Percentiles rank a stretch among this genome's conserved stretches.
These are phyloP conservation scores for Austrofundulus limnaeus DNA, from an alignment of 2,113 vertebrate genomes.

Conservation along the genomic window DNA sequence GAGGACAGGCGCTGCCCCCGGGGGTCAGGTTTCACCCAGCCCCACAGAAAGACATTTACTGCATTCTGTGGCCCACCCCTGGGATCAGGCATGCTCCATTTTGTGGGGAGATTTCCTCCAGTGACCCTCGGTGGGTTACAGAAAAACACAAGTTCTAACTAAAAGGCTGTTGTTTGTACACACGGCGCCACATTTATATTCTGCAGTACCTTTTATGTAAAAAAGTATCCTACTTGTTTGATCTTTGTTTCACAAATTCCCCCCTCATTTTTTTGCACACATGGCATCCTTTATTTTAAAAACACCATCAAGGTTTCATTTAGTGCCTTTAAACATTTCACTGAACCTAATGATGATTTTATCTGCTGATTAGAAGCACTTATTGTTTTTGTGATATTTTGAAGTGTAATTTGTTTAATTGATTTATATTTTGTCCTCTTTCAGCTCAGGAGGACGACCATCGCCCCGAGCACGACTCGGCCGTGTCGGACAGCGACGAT, in stretches of 20 bases:
- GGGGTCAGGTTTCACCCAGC: slow-evolving; percentile 80
- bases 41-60: slow-evolving; percentile 74
- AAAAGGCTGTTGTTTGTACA: slow-evolving; percentile 12
- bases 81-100: slow-evolving; percentile 74
- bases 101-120: slow-evolving; percentile 64
- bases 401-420: no score
- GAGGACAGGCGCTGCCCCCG: slow-evolving; percentile 77
- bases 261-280: background rate
- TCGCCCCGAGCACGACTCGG: slow-evolving; percentile 70
- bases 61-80: slow-evolving; percentile 72
- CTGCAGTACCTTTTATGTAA: background rate
- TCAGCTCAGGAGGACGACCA: slow-evolving; percentile 73
- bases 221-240: background rate
- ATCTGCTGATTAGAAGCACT: no score
- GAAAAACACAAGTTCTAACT: slow-evolving; percentile 8
- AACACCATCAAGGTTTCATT: no score
- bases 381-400: no score
- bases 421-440: background rate
- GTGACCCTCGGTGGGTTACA: slow-evolving; percentile 26
- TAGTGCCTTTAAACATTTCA: no score
- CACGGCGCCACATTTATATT: background rate
- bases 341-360: no score
- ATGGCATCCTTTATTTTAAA: no score
- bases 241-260: background rate
- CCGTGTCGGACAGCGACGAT: slow-evolving; percentile 94